Evolutionary conservation across 2,113 vertebrate genomes (phyloP), one percentile per base, ranked within the genome.

Genomic region (Myotis lucifugus): DNA sequence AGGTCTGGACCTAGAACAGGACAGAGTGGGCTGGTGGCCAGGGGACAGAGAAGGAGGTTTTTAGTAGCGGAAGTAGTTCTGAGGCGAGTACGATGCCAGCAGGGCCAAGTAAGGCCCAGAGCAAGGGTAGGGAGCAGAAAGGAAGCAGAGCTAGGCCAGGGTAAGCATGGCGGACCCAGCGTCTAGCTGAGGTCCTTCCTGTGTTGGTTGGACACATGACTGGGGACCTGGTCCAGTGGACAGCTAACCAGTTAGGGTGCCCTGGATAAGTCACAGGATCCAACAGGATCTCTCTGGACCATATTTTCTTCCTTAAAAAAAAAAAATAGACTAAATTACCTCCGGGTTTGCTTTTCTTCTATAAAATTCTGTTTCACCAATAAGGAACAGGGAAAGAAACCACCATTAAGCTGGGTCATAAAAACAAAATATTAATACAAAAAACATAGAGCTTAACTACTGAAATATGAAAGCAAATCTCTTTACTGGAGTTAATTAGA

Each of bases 401-500:
- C 9, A 50, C 8, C 34, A 90, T 73, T 27, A 89, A 88, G 27
- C 19, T 79, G 50, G 52, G 40, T 14, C 37, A 91, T 82, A 84
- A 70, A 91, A 91, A 40, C 50, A 67, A 78, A 89, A 90, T 42
- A 79, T 74, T 93, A 97, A 89, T 86, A 73, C 19, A 91, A 88
- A 95, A 76, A 83, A 86, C 72, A 94, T 10, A 76, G 66, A 90
- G 56, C 77, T 96, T 91, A 90, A 91, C 76, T 77, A 78, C 37
- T 85, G 61, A 91, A 93, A 94, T 94, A 56, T 95, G 81, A 93
- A 95, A 91, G 87, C 50, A 88, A 82, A 92, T 95, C 64, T 94
- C 85, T 95, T 94, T 77, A 90, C 73, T 88, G 42, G 54, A 95
- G 92, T 90, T 96, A 95, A 92, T 94, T 92, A 90, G 73, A 96